Percentiles rank a stretch among this genome's conserved stretches.
phyloP scores from a whole-genome alignment of 2,797 vertebrate genomes.

The Oceanodroma leucorhoa region DNA sequence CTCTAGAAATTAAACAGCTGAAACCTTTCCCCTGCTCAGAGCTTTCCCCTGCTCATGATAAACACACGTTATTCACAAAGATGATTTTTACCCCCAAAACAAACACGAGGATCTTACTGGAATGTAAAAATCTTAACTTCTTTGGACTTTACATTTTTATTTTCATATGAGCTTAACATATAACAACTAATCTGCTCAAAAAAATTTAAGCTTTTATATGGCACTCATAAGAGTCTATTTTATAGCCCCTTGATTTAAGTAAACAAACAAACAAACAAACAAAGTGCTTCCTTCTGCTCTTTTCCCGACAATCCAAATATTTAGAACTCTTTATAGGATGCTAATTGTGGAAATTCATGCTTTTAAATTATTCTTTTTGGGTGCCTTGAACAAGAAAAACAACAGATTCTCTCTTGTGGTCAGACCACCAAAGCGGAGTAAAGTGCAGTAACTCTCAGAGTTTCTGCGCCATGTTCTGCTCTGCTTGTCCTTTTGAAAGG shows the following conservation, averaged over 20 bases:
- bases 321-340: slow-evolving; percentile 32
- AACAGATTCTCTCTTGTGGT: slow-evolving; percentile 51
- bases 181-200: not conserved
- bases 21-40: not conserved
- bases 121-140: not conserved
- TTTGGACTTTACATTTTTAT: not conserved
- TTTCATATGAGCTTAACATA: not conserved
- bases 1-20: not conserved
- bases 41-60: not conserved
- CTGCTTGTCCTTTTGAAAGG: slow-evolving; percentile 86
- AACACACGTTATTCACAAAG: not conserved
- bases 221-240: not conserved
- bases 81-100: not conserved
- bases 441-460: slow-evolving; percentile 55
- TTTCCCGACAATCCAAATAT: slow-evolving; percentile 13
- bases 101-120: not conserved
- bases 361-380: slow-evolving; percentile 47
- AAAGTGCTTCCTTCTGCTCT: slow-evolving; percentile 42
- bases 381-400: slow-evolving; percentile 63
- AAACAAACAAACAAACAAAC: slow-evolving; percentile 29
- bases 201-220: not conserved
- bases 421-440: slow-evolving; percentile 74
- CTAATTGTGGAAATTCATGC: slow-evolving; percentile 55
- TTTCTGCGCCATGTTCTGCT: slow-evolving; percentile 76
- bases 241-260: slow-evolving; percentile 5